Evolutionary conservation across 2,888 invertebrate genomes (phyloP), one percentile per base, ranked within the genome.

Genomic region (Hoplodrina ambigua): DNA sequence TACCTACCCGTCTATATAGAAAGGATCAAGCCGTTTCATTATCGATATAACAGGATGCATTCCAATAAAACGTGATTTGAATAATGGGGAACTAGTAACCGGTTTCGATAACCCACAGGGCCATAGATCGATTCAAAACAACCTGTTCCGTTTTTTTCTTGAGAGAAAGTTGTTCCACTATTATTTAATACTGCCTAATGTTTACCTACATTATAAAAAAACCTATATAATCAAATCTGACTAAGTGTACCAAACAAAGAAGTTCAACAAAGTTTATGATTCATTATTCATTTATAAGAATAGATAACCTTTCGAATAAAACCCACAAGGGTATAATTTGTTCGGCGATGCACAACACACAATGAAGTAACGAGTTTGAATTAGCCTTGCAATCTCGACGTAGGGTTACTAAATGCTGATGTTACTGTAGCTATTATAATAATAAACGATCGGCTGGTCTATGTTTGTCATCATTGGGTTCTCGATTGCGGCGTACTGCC

Each of bases 1-100:
- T 15, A n/a, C 41, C 13, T 50, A 86, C 73, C 73, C 80, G 73
- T 67, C 41, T 53, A 62, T 79, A 83, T 87, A 88, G 87, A 88
- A 90, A 90, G 88, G 88, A 87, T 86, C 80, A 79, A 69, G 62
- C 56, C 19, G 79, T 69, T 81, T 69, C 75, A 83, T 81, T 85
- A 85, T 82, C 71, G 78, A 65, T 81, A 75, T 80, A 84, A 85
- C 86, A 87, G 89, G 88, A 90, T 86, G 84, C 88, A 84, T 87
- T 87, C 85, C 83, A 80, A 82, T 81, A 81, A 85, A 83, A 81
- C 89, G 89, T 89, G 89, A 84, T 81, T 82, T 61, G 87, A 84
- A 81, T 87, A 72, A 72, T 79, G 65, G 78, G 77, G 72, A 72
- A 63, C 64, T 61, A 64, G 56, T 58, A 82, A 84, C 84, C 73